Evolutionary conservation across 2,113 vertebrate species (phyloP).

Genomic region (Nematolebias whitei): DNA sequence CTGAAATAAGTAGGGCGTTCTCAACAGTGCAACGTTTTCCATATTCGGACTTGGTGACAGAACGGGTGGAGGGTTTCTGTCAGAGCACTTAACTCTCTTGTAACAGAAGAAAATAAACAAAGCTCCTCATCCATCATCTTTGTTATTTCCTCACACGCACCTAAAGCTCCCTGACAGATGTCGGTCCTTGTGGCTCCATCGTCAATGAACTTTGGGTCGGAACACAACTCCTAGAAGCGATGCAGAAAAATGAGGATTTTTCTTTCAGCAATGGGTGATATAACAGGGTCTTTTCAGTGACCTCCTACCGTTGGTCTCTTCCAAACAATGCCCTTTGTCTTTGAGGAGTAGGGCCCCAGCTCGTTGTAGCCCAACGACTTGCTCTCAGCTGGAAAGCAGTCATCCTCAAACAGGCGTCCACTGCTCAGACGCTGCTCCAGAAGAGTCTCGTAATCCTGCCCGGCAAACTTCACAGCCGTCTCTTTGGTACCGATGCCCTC

Average conservation of each 20-base stretch:
- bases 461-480: constrained; percentile 80
- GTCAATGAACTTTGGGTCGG: constrained; percentile 86
- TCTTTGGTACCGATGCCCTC: constrained; percentile 78
- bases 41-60: background rate
- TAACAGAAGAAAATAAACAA: background rate
- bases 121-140: background rate
- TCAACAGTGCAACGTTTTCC: background rate
- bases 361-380: constrained; percentile 85
- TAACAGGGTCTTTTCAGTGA: background rate
- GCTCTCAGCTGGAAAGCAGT: constrained; percentile 82
- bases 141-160: constrained; percentile 68
- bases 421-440: constrained; percentile 77
- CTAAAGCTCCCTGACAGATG: constrained; percentile 87
- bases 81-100: background rate
- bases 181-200: constrained; percentile 88
- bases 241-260: background rate
- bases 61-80: background rate
- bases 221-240: constrained; percentile 83
- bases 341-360: constrained; percentile 82
- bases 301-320: constrained; percentile 83
- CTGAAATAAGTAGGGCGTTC: background rate
- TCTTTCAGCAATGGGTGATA: background rate
- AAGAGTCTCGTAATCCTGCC: constrained; percentile 85
- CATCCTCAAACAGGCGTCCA: constrained; percentile 84
- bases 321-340: constrained; percentile 83